Evolutionary conservation across 2,113 vertebrate genomes (phyloP).

Genomic region (Sporophila hypoxantha): DNA sequence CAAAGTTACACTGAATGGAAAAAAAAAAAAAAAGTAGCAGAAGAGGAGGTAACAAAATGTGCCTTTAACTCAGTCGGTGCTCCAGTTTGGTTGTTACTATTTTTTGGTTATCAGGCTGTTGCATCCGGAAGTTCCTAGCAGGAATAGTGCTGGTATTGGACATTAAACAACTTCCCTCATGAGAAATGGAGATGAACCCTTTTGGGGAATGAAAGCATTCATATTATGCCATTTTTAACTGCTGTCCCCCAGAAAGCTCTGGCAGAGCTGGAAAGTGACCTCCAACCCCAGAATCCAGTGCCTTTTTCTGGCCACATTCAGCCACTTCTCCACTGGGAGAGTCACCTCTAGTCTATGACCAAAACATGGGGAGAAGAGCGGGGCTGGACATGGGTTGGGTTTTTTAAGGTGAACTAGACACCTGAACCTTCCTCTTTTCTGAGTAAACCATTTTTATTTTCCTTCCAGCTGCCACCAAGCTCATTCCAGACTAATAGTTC

Average conservation of each 20-base stretch:
- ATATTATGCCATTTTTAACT: not conserved
- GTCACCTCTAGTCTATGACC: not conserved
- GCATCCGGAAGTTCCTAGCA: not conserved
- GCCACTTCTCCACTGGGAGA: not conserved
- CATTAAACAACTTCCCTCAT: not conserved
- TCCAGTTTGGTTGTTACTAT: not conserved
- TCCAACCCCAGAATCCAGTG: not conserved
- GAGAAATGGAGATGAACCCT: not conserved
- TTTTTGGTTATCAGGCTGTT: not conserved
- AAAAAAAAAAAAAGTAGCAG: not conserved
- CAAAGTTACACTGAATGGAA: conserved; percentile 4
- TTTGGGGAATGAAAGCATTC: not conserved
- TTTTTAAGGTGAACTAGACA: not conserved
- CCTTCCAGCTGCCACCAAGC: not conserved
- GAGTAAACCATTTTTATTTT: not conserved
- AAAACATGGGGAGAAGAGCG: not conserved
- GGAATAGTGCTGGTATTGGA: not conserved
- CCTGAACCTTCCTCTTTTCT: not conserved
- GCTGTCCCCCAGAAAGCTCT: not conserved
- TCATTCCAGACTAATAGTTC: not conserved
- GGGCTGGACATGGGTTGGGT: not conserved
- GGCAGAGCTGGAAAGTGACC: not conserved
- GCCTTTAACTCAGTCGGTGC: not conserved
- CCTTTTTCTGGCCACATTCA: not conserved
- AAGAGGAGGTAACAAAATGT: not conserved